A percentile compares a stretch with the other conserved stretches of the same genome.
These are phyloP conservation scores for Anguilla pacifica DNA, from an alignment of 2,797 vertebrate genomes.

Conservation along the genomic window DNA sequence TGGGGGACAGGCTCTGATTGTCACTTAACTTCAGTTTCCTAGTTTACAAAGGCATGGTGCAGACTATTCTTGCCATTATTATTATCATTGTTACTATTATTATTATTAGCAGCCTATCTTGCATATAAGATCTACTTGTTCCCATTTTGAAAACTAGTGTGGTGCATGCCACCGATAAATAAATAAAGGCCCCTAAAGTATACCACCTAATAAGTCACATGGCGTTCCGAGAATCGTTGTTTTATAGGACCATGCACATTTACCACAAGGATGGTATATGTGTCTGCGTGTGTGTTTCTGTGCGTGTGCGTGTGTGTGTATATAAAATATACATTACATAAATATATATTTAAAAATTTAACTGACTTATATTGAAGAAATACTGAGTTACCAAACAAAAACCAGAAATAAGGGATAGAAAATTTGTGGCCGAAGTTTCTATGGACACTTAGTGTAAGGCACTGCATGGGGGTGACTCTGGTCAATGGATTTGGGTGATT, in stretches of 20 bases:
- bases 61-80: conserved; percentile 74
- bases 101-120: conserved; percentile 71
- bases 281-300: conserved; percentile 63
- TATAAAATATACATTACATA: conserved; percentile 66
- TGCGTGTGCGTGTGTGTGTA: conserved; percentile 9
- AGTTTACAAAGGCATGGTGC: conserved; percentile 91
- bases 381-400: conserved; percentile 71
- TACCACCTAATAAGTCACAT: conserved; percentile 61
- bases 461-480: conserved; percentile 18
- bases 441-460: conserved; percentile 50
- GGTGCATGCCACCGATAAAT: conserved; percentile 68
- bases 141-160: conserved; percentile 68
- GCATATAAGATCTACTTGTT: conserved; percentile 80
- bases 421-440: conserved; percentile 49
- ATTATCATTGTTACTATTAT: conserved; percentile 64
- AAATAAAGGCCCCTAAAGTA: conserved; percentile 65
- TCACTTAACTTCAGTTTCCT: conserved; percentile 84
- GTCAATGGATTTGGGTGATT: conserved; percentile 16
- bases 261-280: conserved; percentile 30
- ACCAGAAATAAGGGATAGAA: conserved; percentile 49
- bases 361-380: conserved; percentile 65
- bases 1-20: conserved; percentile 79
- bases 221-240: conserved; percentile 28
- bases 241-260: conserved; percentile 29
- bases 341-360: conserved; percentile 57